Base-by-base conservation (phyloP, 2,888 invertebrate genomes). In the Tricholauxania praeusta region DNA sequence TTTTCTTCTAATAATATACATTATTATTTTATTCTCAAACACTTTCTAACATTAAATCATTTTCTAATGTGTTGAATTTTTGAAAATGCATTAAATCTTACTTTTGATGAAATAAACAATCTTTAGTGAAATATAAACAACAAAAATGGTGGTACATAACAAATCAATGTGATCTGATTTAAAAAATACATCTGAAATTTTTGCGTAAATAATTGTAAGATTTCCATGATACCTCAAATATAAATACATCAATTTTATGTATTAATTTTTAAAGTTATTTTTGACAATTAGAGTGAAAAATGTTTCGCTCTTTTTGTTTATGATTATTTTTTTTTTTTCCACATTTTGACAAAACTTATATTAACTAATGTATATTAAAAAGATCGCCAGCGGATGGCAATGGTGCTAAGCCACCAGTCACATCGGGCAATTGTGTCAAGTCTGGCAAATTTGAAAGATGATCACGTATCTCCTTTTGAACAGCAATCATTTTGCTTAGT, bases 401-500 rank as follows among this genome's bases (percentile, higher is more conserved):
- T 0, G 98, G 98, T 49, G 96, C 96, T 53, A 98, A 88, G 12
- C 96, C 96, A 22, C 96, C 96, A 0, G 96, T 96, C 1, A 97
- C 96, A 83, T 96, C 96, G 0, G 98, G 98, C 71, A 98, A 88
- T 77, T 96, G 93, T 0, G 95, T 96, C 77, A 98, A 90, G 86
- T 98, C 98, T 0, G 98, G 98, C 78, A 98, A 89, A 87, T 95
- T 97, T 77, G 96, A 94, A 82, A 98, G 92, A 88, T 98, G 98
- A 15, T 96, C 95, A 85, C 94, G 94, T 39, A 98, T 92, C 88
- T 98, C 97, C 64, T 94, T 91, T 82, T 96, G 91, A 17, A 98
- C 95, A 64, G 91, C 91, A 83, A 94, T 92, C 64, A 97, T 93
- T 88, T 96, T 96, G 80, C 93, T 92, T 75, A 97, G 89, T 86